Conservation (phyloP, 2,113 vertebrate species). For the Varanus salvator region DNA sequence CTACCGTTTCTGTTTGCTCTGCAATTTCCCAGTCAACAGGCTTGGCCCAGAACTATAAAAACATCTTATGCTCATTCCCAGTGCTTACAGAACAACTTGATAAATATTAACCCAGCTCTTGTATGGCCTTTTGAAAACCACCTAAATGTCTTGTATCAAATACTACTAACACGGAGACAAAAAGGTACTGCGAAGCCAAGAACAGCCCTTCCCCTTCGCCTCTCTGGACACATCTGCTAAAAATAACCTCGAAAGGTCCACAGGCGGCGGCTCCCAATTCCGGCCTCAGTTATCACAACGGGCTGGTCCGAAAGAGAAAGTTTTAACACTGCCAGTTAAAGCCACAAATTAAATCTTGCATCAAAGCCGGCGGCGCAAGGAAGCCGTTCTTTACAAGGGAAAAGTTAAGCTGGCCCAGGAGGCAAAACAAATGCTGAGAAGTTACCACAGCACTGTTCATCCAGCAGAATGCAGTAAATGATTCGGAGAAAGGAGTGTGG, state of each 20-base stretch:
- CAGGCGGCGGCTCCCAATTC: neutral
- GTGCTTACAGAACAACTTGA: neutral
- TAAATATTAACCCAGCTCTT: neutral
- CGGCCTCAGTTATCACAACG: neutral
- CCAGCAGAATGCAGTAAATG: neutral
- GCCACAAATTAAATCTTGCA: neutral
- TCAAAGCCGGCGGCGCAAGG: neutral
- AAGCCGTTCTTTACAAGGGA: neutral
- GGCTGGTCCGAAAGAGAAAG: neutral
- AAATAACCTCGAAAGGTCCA: neutral
- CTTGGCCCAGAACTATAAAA: neutral
- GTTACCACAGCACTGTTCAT: neutral
- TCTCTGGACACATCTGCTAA: neutral
- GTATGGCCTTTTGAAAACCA: neutral
- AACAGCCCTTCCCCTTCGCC: no score
- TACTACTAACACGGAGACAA: neutral
- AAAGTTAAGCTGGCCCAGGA: neutral
- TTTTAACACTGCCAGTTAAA: neutral
- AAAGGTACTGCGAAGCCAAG: neutral
- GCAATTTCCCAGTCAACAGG: constrained; percentile 19
- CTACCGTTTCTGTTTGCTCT: neutral
- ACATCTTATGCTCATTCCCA: neutral
- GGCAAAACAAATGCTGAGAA: neutral
- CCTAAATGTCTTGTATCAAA: neutral
- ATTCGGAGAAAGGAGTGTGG: neutral